Evolutionary conservation across 1,140 invertebrate genomes (phyloP).

Genomic region (Laodelphax striatellus): DNA sequence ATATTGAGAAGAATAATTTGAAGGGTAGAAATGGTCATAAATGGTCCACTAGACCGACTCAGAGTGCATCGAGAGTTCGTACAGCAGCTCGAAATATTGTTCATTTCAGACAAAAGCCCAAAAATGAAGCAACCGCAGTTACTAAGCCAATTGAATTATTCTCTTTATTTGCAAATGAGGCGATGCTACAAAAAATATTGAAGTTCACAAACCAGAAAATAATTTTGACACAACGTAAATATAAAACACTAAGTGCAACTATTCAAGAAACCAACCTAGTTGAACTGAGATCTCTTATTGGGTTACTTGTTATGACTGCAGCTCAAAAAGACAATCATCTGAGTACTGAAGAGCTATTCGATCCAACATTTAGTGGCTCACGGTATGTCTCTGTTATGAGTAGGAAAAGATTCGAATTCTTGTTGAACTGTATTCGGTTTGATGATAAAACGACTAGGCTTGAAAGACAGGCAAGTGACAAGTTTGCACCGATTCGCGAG

Average conservation of each 20-base stretch:
- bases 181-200: slow-evolving; percentile 5
- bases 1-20: neutral
- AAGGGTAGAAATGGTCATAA: slow-evolving; percentile 5
- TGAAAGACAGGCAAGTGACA: too few relatives aligned
- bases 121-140: slow-evolving; percentile 6
- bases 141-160: slow-evolving; percentile 8
- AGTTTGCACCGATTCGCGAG: too few relatives aligned
- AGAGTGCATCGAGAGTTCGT: neutral
- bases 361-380: slow-evolving; percentile 16
- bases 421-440: slow-evolving; percentile 17
- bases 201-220: slow-evolving; percentile 5
- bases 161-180: slow-evolving; percentile 6
- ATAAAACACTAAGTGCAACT: slow-evolving; percentile 3
- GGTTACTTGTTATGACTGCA: slow-evolving; percentile 10
- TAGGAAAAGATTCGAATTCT: slow-evolving; percentile 18
- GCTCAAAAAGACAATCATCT: slow-evolving; percentile 16
- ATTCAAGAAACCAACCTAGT: slow-evolving; percentile 1
- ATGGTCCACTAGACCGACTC: neutral
- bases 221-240: neutral
- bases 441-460: slow-evolving; percentile 20
- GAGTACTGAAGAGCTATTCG: slow-evolving; percentile 9
- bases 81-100: neutral
- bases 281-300: slow-evolving; percentile 10
- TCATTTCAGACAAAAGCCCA: neutral
- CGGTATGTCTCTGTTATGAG: slow-evolving; percentile 19